Evolutionary conservation across 2,797 vertebrate species (phyloP), one percentile per base, ranked within the genome.

Genomic region (Tenualosa ilisha): DNA sequence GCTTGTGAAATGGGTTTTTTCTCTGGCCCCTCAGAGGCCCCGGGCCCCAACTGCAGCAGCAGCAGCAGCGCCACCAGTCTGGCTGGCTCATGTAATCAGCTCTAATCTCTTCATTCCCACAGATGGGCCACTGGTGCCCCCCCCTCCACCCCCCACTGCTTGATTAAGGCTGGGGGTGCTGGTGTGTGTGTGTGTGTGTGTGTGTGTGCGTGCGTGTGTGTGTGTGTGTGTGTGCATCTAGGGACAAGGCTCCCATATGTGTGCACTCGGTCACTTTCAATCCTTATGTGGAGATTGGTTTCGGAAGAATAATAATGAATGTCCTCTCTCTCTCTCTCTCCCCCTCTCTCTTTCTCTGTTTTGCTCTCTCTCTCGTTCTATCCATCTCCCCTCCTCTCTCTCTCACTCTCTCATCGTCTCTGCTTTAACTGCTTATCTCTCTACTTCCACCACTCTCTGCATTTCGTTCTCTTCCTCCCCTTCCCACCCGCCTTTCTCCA

Each of bases 1-100:
- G 92, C 92, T 93, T 91, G 87, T 92, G 90, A 89, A 89, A 91
- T 92, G 91, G 94, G 92, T 94, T 95, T 95, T 94, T 90, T 93
- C 94, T 94, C 92, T 93, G 92, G 90, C 89, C 85, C 85, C 88
- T 90, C 26, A 88, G 85, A 89, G 81, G 53, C 87, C 93, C 93
- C 3, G 26, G 65, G 65, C 12, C 31, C 26, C 3, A 17, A 26
- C 65, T 17, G 31, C 31, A 37, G 26, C 31, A 26, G 63, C 63
- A 65, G 61, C 61, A 63, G 61, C 61, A 63, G 59, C 59, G 9
- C 50, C 50, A 51, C 50, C 50, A 51, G 11, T 9, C 59, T 11
- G n/a, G 61, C 61, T 26, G 8, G 65, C 31, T 37, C 37, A 13
- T 40, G 6, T 72, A 37, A 72, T 72, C 26, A 72, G 13, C 65